These are phyloP conservation scores for Cryptotermes secundus DNA, from an alignment of 1,140 invertebrate species.

Conservation along the genomic window DNA sequence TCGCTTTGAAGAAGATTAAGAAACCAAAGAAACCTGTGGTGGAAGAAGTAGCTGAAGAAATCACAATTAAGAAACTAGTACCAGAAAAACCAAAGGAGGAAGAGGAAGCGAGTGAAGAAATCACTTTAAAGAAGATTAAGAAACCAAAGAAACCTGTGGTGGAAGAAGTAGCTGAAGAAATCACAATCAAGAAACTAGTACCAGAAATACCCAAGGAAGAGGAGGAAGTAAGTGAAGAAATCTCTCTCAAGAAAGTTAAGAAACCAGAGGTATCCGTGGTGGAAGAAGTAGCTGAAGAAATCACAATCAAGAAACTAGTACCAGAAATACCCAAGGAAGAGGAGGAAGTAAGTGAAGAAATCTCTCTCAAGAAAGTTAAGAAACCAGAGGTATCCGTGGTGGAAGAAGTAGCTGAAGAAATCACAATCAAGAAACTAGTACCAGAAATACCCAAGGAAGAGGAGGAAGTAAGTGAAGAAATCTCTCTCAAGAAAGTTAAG, in stretches of 20 bases:
- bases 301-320: conserved; percentile 36
- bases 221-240: conserved; percentile 37
- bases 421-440: conserved; percentile 30
- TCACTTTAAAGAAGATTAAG: conserved; percentile 43
- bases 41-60: conserved; percentile 40
- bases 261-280: background rate
- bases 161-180: conserved; percentile 35
- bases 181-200: conserved; percentile 28
- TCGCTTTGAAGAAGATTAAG: conserved; percentile 32
- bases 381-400: conserved; percentile 28
- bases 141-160: conserved; percentile 44
- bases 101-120: conserved; percentile 43
- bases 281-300: conserved; percentile 37
- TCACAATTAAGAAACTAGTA: conserved; percentile 38
- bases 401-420: conserved; percentile 34
- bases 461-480: conserved; percentile 49
- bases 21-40: conserved; percentile 39
- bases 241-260: conserved; percentile 36
- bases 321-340: conserved; percentile 25
- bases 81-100: conserved; percentile 35
- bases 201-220: conserved; percentile 29
- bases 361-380: conserved; percentile 23
- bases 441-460: conserved; percentile 49
- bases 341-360: conserved; percentile 37
- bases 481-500: conserved; percentile 30